Base-by-base conservation (phyloP, 2,888 invertebrate species). In the Zygothrica quintamaculata region DNA sequence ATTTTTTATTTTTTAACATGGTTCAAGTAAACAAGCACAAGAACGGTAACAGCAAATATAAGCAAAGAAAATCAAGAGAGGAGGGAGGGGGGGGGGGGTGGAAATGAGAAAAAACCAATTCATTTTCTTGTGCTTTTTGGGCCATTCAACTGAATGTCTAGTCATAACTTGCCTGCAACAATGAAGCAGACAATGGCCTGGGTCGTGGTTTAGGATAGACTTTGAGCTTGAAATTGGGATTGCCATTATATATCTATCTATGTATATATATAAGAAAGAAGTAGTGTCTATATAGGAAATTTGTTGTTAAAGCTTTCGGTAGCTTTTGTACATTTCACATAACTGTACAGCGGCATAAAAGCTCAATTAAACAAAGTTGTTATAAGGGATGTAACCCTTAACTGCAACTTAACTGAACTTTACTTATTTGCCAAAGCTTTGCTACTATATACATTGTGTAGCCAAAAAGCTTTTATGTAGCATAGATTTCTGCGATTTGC, bases 21-120 rank as follows among this genome's bases (percentile, higher is more conserved):
- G 69, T 71, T 62, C 68, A 71, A 55, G 71, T 71, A 71, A 71
- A 64, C 53, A 62, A 52, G 12, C n/a, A 18, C 22, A 16, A 52
- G 46, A 25, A 44, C 29, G 37, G 25, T 48, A 13, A 31, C 59
- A 55, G 12, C 25, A 53, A 58, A 34, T 61, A 52, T 29, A 26
- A 50, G 44, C 29, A 61, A 64, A 48, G 36, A 9, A 36, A 36
- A 12, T 13, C 12, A 11, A 42, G 26, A 6, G n/a, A 16, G 7
- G n/a, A n/a, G n/a, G n/a, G n/a, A n/a, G n/a, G n/a, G n/a, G n/a
- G n/a, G n/a, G n/a, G n/a, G n/a, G n/a, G n/a, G n/a, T n/a, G n/a
- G n/a, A n/a, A n/a, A n/a, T n/a, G n/a, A n/a, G n/a, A n/a, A n/a
- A n/a, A n/a, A n/a, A n/a, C n/a, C n/a, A n/a, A 40, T 40, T 15